A percentile compares a stretch with the other conserved stretches of the same genome.
Evolutionary conservation across 2,888 invertebrate species (phyloP).

Genomic region (Hirtodrosophila alboralis): DNA sequence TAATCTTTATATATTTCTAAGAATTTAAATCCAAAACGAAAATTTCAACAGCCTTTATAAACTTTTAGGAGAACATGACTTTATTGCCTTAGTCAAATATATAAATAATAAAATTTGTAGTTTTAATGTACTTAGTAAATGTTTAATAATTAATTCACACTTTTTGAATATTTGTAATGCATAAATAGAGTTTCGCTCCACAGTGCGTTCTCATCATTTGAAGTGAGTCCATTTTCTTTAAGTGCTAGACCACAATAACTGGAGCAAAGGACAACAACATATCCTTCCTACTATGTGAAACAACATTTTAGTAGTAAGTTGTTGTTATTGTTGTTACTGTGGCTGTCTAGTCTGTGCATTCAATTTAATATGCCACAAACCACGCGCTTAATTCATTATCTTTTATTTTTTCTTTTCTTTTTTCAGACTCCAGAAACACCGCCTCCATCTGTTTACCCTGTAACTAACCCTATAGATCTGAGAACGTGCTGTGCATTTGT

Average conservation of each 20-base stretch:
- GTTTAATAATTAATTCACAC: no score
- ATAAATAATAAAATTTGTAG: no score
- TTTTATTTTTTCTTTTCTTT: conserved; percentile 27
- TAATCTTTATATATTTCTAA: no score
- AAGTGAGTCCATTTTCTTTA: conserved; percentile 37
- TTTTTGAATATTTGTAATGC: no score
- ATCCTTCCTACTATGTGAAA: conserved; percentile 4
- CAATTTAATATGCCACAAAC: conserved; percentile 61
- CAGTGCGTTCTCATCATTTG: conserved; percentile 35
- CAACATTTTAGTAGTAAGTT: conserved; percentile 22
- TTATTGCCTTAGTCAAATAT: no score
- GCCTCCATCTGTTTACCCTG: no score
- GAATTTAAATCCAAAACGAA: no score
- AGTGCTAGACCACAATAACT: conserved; percentile 39
- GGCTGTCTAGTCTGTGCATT: conserved; percentile 48
- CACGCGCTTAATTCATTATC: conserved; percentile 50
- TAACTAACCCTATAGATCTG: conserved; percentile 3
- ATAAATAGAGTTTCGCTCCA: no score
- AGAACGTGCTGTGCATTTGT: conserved; percentile 47
- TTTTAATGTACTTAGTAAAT: no score
- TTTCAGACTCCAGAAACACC: no score
- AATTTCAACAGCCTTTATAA: no score
- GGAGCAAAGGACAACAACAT: conserved; percentile 25
- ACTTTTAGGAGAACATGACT: no score
- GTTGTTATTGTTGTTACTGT: conserved; percentile 14